These are phyloP conservation scores for Zygothrica quintamaculata DNA, from an alignment of 2,888 invertebrate genomes.

Conservation along the genomic window DNA sequence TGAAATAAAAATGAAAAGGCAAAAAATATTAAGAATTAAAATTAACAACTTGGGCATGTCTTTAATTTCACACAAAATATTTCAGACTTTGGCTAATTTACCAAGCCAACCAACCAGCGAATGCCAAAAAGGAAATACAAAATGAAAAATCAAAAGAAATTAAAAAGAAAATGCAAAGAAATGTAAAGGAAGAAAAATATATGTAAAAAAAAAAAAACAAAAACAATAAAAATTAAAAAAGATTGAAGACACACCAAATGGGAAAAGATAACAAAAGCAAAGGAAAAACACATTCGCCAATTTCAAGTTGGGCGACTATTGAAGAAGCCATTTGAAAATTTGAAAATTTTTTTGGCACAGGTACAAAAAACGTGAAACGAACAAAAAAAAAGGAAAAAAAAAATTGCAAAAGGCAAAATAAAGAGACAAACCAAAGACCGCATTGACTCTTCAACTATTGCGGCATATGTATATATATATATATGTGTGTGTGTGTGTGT, in stretches of 20 bases:
- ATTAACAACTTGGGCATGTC: conserved; percentile 34
- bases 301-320: conserved; percentile 69
- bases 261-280: conserved; percentile 54
- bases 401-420: conserved; percentile 59
- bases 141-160: conserved; percentile 7
- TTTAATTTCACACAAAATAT: conserved; percentile 54
- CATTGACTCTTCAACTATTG: conserved; percentile 78
- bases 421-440: conserved; percentile 78
- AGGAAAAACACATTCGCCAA: conserved; percentile 51
- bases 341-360: conserved; percentile 82
- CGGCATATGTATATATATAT: conserved; percentile 45
- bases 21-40: conserved; percentile 7
- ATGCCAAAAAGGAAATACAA: conserved; percentile 43
- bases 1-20: not conserved
- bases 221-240: conserved; percentile 57
- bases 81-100: conserved; percentile 64
- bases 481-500: conserved; percentile 12
- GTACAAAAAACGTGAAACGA: conserved; percentile 73
- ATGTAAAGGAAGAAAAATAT: conserved; percentile 10
- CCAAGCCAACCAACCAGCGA: conserved; percentile 43
- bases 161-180: conserved; percentile 33
- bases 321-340: conserved; percentile 82
- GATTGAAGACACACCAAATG: conserved; percentile 61
- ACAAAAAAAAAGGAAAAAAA: conserved; percentile 20
- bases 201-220: conserved; percentile 24